Percentiles rank a stretch among this genome's conserved stretches.
Conservation (phyloP, 2,888 invertebrate species). For the Pristionchus maxplancki region DNA sequence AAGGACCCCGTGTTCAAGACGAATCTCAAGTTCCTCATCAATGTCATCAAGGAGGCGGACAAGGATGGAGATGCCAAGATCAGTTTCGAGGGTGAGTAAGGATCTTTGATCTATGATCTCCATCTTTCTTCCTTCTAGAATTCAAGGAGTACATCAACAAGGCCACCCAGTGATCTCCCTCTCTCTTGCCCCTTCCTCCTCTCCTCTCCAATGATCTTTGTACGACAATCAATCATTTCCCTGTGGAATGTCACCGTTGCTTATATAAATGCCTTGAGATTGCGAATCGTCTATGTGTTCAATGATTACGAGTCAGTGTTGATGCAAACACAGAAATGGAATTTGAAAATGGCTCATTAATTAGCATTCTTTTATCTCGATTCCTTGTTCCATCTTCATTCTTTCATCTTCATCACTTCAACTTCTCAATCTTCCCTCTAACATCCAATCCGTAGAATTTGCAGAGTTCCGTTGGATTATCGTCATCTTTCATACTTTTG, state of each 20-base stretch:
- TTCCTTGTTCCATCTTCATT: neutral
- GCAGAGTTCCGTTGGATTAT: neutral
- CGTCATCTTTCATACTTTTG: neutral
- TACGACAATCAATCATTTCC: constrained; percentile 2
- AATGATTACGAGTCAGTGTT: neutral
- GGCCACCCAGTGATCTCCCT: constrained; percentile 55
- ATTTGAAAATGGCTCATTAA: too few relatives aligned
- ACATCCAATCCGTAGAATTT: neutral
- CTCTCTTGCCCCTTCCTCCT: neutral
- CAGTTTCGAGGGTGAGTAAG: constrained; percentile 66
- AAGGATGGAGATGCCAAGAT: constrained; percentile 74
- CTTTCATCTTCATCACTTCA: neutral
- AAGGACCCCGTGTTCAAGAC: constrained; percentile 74
- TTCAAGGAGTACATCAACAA: constrained; percentile 74
- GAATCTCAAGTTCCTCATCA: constrained; percentile 73
- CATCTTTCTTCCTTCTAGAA: constrained; percentile 57
- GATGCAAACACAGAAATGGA: too few relatives aligned
- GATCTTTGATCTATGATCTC: neutral
- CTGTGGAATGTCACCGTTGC: neutral
- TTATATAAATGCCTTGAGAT: neutral
- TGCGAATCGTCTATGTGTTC: neutral
- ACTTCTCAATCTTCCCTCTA: neutral
- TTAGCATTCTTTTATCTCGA: neutral
- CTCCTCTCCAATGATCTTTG: constrained; percentile 16
- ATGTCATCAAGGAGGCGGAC: constrained; percentile 73